phyloP scores from a whole-genome alignment of 2,888 invertebrate species.

The Hedychridium roseum region DNA sequence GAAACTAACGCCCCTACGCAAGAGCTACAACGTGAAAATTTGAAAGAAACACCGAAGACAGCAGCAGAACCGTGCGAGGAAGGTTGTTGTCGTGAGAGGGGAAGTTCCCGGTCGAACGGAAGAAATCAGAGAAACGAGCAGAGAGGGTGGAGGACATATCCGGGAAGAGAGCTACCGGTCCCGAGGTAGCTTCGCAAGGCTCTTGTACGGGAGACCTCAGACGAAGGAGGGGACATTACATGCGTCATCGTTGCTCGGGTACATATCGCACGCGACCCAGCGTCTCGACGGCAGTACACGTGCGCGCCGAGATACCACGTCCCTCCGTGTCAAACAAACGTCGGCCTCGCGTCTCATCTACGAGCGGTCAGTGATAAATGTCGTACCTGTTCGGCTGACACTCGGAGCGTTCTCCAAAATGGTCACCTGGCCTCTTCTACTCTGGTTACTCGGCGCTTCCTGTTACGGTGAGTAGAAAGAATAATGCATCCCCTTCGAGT shows the following conservation, averaged over 20 bases:
- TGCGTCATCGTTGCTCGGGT: slow-evolving; percentile 39
- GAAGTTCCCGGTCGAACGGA: no score
- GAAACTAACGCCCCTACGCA: no score
- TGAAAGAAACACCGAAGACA: no score
- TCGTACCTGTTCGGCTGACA: slow-evolving; percentile 34
- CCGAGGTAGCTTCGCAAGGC: slow-evolving; percentile 5
- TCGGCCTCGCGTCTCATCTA: slow-evolving; percentile 12
- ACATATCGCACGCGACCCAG: slow-evolving; percentile 40
- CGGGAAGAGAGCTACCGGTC: no score
- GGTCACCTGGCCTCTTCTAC: slow-evolving; percentile 34
- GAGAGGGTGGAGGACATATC: no score
- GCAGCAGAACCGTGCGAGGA: no score
- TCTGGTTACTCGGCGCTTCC: slow-evolving; percentile 33
- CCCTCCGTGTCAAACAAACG: slow-evolving; percentile 17
- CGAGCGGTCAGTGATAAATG: slow-evolving; percentile 40
- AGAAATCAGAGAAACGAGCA: no score
- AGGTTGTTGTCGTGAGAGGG: no score
- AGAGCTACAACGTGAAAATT: no score
- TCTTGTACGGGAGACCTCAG: slow-evolving; percentile 23
- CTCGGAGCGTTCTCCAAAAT: slow-evolving; percentile 43
- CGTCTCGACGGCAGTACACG: slow-evolving; percentile 38
- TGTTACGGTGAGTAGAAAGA: slow-evolving; percentile 38
- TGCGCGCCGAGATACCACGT: slow-evolving; percentile 28
- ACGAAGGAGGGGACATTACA: slow-evolving; percentile 28
- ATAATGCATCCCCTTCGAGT: no score